phyloP scores from a whole-genome alignment of 1,140 invertebrate genomes.

The Trialeurodes vaporariorum region DNA sequence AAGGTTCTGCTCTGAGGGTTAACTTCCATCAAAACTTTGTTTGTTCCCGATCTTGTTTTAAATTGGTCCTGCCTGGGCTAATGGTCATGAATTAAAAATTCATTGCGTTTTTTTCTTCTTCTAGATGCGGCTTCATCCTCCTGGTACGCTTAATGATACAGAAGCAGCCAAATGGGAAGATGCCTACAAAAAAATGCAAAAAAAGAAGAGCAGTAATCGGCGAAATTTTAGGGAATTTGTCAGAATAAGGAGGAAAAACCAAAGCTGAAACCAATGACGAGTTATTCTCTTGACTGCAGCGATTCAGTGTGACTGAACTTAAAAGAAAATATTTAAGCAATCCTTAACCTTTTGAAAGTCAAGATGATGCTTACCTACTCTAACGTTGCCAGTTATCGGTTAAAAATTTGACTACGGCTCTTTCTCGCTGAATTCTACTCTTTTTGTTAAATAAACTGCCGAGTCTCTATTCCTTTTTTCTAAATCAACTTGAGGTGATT shows the following conservation, averaged over 20 bases:
- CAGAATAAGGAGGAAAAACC: neutral
- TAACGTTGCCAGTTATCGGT: neutral
- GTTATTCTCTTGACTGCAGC: neutral
- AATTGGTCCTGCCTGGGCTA: too few species aligned
- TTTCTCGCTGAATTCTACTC: neutral
- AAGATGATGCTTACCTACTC: neutral
- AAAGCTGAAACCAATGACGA: too few species aligned
- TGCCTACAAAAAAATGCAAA: slow-evolving; percentile 22
- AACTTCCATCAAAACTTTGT: too few species aligned
- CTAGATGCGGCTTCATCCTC: slow-evolving; percentile 50
- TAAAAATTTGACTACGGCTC: neutral
- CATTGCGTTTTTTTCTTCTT: slow-evolving; percentile 30
- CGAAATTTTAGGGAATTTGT: neutral
- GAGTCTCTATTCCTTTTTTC: too few species aligned
- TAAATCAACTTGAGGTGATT: too few species aligned
- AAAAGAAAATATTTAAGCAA: neutral
- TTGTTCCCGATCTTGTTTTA: too few species aligned
- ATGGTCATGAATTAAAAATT: too few species aligned
- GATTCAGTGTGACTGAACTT: neutral
- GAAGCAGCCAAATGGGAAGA: slow-evolving; percentile 19
- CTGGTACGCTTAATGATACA: slow-evolving; percentile 38
- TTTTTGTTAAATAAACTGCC: neutral
- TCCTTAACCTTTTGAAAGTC: neutral
- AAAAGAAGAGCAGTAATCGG: slow-evolving; percentile 6
- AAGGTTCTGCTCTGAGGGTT: too few species aligned